Evolutionary conservation across 2,797 vertebrate genomes (phyloP), one percentile per base, ranked within the genome.

Genomic region (Carapus acus): DNA sequence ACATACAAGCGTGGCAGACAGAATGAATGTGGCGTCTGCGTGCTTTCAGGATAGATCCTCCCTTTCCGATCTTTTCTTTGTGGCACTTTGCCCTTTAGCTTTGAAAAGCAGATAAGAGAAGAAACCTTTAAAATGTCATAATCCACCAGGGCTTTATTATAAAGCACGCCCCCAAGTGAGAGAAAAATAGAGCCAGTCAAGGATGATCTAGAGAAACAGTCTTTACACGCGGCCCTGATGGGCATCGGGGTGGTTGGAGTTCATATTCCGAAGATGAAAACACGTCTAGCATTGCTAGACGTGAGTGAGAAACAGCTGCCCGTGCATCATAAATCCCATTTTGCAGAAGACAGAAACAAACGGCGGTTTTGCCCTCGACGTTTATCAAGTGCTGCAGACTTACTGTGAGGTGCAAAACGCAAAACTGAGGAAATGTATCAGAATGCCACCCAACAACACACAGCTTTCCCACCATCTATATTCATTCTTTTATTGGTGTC

Each of bases 371-470:
- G 39, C n/a, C n/a, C n/a, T n/a, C n/a, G 51, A 9, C 69, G 66
- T 77, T 70, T 60, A 77, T 75, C 49, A 76, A 73, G 63, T 47
- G 40, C 43, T 70, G 72, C 39, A 58, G 61, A 48, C 62, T 47
- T 63, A 66, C 60, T 69, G 59, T 58, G 33, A 74, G 73, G 63
- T 20, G 51, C 45, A 64, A 39, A 69, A 65, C 22, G 66, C 63
- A 54, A 55, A 78, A 74, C 63, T 80, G 79, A 68, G 71, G 54
- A 73, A 83, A 72, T 67, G 24, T 73, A 72, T 77, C 56, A 58
- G 67, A 76, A 80, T 52, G 60, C 60, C 60, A 50, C 62, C 75
- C 54, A 29, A 63, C 47, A 59, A 65, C 70, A 75, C 76, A 74
- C 66, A 54, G 58, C 40, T 18, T 69, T 74, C 53, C n/a, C n/a